Conservation (phyloP, 2,797 vertebrate genomes). For the Enteromius afrohamiltoni region DNA sequence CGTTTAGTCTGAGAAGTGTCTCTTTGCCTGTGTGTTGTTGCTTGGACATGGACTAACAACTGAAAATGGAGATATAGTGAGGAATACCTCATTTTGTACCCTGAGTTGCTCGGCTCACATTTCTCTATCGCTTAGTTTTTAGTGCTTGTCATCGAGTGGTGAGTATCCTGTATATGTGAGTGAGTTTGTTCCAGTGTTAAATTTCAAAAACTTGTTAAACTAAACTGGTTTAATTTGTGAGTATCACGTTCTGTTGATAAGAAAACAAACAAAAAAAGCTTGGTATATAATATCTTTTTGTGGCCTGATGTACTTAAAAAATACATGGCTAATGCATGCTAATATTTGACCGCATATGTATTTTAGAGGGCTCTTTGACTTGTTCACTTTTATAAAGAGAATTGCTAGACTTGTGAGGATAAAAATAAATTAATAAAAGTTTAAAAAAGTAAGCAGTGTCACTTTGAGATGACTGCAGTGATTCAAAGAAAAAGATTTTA, state of each 20-base stretch:
- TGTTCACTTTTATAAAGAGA: not conserved
- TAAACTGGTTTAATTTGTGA: not conserved
- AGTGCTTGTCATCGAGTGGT: slow-evolving; percentile 67
- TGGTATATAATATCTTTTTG: not conserved
- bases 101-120: not conserved
- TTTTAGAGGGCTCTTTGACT: not conserved
- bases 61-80: slow-evolving; percentile 64
- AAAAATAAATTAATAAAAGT: not conserved
- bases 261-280: not conserved
- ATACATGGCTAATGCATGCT: not conserved
- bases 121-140: slow-evolving; percentile 32
- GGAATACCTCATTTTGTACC: slow-evolving; percentile 52
- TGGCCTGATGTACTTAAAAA: not conserved
- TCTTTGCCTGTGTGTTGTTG: slow-evolving; percentile 34
- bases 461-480: not conserved
- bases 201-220: slow-evolving; percentile 4
- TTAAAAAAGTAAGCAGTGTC: not conserved
- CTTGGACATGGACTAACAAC: slow-evolving; percentile 35
- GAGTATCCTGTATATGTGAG: slow-evolving; percentile 64
- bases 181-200: not conserved
- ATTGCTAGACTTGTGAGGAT: not conserved
- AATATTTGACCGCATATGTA: not conserved
- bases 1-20: slow-evolving; percentile 40
- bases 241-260: not conserved
- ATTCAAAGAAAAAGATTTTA: not conserved